Conservation (phyloP, 92 coral and sea anemone species). For the Porites divaricata region DNA sequence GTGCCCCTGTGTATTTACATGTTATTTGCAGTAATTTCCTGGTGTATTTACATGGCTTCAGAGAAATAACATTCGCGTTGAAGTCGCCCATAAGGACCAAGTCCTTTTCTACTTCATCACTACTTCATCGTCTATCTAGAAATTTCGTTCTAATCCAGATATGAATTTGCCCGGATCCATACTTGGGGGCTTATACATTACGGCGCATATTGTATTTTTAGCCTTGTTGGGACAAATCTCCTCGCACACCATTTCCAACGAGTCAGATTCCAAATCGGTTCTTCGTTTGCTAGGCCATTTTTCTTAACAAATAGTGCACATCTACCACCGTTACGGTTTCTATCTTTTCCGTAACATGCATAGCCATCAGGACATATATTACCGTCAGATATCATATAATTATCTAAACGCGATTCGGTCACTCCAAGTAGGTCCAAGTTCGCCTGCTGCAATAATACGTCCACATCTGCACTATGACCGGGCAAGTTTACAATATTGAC, state of each 20-base stretch:
- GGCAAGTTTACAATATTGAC: too few species aligned
- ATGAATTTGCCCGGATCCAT: background rate
- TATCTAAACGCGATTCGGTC: background rate
- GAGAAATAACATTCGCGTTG: slow-evolving; percentile 35
- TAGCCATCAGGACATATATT: background rate
- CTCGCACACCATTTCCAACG: background rate
- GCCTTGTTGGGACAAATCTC: background rate
- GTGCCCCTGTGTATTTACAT: too few species aligned
- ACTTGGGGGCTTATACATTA: background rate
- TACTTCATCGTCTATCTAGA: slow-evolving; percentile 15
- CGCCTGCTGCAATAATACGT: too few species aligned
- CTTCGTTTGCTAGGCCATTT: slow-evolving; percentile 1
- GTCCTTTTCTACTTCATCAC: slow-evolving; percentile 17
- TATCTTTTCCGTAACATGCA: background rate
- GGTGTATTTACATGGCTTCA: slow-evolving; percentile 25
- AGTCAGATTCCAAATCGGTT: background rate
- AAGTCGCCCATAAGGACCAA: slow-evolving; percentile 31
- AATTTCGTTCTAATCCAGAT: background rate
- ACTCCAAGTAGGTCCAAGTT: background rate
- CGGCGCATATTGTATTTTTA: background rate
- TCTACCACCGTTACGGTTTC: background rate
- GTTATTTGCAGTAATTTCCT: slow-evolving; percentile 2
- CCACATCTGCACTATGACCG: too few species aligned
- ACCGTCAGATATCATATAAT: background rate
- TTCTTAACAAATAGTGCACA: background rate